Evolutionary conservation across 2,113 vertebrate genomes (phyloP).

Genomic region (Hippocampus guttulatus): DNA sequence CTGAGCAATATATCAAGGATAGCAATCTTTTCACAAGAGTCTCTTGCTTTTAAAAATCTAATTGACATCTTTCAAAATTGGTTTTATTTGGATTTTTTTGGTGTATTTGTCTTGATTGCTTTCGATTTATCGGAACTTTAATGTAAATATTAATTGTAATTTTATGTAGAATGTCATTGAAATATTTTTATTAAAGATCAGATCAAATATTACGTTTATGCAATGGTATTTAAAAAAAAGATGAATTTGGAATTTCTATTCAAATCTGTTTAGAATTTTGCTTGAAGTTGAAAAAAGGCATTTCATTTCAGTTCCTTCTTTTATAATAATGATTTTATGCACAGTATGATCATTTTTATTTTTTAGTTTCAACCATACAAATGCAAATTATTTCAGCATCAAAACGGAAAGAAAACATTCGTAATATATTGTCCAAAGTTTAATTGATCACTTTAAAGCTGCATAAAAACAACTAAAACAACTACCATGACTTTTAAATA

Average conservation of each 20-base stretch:
- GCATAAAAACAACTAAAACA: background rate
- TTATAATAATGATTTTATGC: background rate
- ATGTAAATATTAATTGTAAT: background rate
- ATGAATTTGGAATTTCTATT: too few relatives aligned
- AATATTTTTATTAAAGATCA: background rate
- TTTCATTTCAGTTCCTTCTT: too few relatives aligned
- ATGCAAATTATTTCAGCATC: background rate
- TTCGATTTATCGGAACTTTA: background rate
- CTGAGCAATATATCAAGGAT: background rate
- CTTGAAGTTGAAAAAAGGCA: too few relatives aligned
- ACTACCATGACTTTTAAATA: background rate
- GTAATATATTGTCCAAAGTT: background rate
- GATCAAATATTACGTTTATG: background rate
- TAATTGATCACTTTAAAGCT: background rate
- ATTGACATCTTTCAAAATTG: background rate
- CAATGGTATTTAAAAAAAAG: too few relatives aligned
- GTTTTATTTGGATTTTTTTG: background rate
- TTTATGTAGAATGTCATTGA: background rate
- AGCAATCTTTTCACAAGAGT: background rate
- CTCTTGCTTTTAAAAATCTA: background rate
- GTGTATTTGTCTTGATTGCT: background rate
- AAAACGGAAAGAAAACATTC: background rate
- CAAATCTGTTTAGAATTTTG: too few relatives aligned
- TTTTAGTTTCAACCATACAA: background rate
- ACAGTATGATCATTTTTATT: background rate